Evolutionary conservation across 2,888 invertebrate genomes (phyloP), one percentile per base, ranked within the genome.

Genomic region (Napeogenes sylphis): DNA sequence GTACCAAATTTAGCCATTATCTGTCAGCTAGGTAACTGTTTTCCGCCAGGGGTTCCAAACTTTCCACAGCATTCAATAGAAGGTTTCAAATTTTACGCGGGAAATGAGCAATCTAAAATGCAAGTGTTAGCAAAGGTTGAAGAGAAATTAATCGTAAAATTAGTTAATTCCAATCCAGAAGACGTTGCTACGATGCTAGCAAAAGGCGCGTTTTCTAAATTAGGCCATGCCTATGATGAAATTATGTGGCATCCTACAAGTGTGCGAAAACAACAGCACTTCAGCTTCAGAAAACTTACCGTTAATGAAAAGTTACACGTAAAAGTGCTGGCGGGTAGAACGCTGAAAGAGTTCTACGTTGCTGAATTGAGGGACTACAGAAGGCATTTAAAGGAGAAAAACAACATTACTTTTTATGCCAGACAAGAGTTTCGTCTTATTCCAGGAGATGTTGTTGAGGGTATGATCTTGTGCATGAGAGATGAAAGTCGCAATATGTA

Each of bases 121-220:
- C 53, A 68, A 32, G 61, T 77, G 4, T 66, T 64, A 64, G 71
- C 64, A 4, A 72, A 68, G 46, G 67, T 47, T 0, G 33, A 58
- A 4, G 68, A 71, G 13, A 63, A 67, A 21, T 61, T 73, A 10
- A 51, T 72, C 4, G 76, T 78, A 2, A 69, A 73, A 45, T 58
- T 77, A 30, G 47, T 67, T 32, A 77, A 76, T 59, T 65, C 73
- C 2, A 70, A 74, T 5, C 74, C 76, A 5, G 71, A 77, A 56
- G 76, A 77, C 56, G 74, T 79, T 33, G 70, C 75, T 3, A 76
- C 75, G 8, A 64, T 76, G 71, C 51, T 79, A 6, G 74, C 75
- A 0, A 59, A 72, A 13, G 64, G 70, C 4, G 73, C 68, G 2
- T 71, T 69, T 45, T 67, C 74, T 10, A 67, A 63, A 5, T 47